Conservation (phyloP, 2,888 invertebrate species). For the Drosophila limbata region DNA sequence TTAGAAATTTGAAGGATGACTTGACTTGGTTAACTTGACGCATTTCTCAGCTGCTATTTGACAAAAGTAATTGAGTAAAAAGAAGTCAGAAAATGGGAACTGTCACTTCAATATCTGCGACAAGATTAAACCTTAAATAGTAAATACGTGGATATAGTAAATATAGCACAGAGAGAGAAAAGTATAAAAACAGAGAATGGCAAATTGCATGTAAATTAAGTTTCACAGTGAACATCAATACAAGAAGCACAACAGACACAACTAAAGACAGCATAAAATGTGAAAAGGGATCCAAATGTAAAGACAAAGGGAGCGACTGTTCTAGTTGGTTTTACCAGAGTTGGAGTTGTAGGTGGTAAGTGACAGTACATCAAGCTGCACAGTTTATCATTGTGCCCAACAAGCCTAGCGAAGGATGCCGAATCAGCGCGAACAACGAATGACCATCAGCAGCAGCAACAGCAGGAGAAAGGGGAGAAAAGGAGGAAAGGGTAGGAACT, state of each 20-base stretch:
- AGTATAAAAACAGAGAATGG: neutral
- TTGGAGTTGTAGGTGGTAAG: neutral
- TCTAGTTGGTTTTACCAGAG: neutral
- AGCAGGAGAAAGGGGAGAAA: too few relatives aligned
- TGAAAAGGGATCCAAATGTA: slow-evolving; percentile 52
- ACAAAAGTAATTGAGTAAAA: slow-evolving; percentile 26
- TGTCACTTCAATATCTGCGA: slow-evolving; percentile 2
- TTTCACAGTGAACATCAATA: slow-evolving; percentile 49
- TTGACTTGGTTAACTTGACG: slow-evolving; percentile 17
- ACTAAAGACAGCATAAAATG: slow-evolving; percentile 64
- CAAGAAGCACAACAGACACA: slow-evolving; percentile 45
- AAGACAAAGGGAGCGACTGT: neutral
- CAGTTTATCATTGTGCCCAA: slow-evolving; percentile 74
- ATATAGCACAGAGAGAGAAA: neutral
- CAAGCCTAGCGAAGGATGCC: slow-evolving; percentile 61
- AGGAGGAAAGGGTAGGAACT: slow-evolving; percentile 1
- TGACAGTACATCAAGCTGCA: slow-evolving; percentile 19
- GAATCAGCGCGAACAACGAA: slow-evolving; percentile 60
- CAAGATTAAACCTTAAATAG: slow-evolving; percentile 33
- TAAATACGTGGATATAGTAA: slow-evolving; percentile 19
- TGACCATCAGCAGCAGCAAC: slow-evolving; percentile 39
- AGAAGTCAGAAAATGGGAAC: slow-evolving; percentile 4
- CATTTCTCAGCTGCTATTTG: slow-evolving; percentile 45
- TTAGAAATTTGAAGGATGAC: slow-evolving; percentile 16
- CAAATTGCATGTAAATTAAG: slow-evolving; percentile 39